phyloP scores from a whole-genome alignment of 2,113 vertebrate species.

The Lophura nycthemera region DNA sequence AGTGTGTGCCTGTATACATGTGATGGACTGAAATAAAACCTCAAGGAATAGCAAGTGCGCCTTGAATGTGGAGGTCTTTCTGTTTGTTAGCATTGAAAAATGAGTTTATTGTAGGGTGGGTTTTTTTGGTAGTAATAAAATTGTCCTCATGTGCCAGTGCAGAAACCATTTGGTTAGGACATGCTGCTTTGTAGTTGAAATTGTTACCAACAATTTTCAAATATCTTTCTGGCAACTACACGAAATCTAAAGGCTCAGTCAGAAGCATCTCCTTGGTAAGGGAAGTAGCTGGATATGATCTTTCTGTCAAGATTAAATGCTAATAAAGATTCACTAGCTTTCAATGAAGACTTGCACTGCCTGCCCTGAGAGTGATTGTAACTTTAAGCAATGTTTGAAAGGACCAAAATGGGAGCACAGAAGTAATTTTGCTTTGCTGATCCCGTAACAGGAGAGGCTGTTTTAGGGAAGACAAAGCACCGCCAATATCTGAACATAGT shows the following conservation, averaged over 20 bases:
- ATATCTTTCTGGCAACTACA: background rate
- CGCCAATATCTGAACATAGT: slow-evolving; percentile 30
- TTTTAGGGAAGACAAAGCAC: slow-evolving; percentile 55
- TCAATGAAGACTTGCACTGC: background rate
- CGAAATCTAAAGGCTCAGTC: background rate
- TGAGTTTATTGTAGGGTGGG: background rate
- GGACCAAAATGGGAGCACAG: slow-evolving; percentile 32
- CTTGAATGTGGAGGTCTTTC: background rate
- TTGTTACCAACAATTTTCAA: background rate
- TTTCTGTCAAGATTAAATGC: background rate
- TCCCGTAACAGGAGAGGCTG: slow-evolving; percentile 46
- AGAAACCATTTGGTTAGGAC: background rate
- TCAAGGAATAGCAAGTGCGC: background rate
- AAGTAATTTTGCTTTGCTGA: slow-evolving; percentile 42
- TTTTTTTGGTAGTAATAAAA: background rate
- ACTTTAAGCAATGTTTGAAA: slow-evolving; percentile 46
- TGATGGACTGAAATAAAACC: background rate
- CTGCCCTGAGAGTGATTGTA: background rate
- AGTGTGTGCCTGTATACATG: background rate
- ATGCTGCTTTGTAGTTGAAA: background rate
- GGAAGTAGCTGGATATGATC: background rate
- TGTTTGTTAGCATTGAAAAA: background rate
- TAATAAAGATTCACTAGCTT: background rate
- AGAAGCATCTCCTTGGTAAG: background rate
- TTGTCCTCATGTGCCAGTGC: background rate